These are phyloP conservation scores for Megaptera novaeangliae DNA, from an alignment of 2,113 vertebrate species.

Conservation along the genomic window DNA sequence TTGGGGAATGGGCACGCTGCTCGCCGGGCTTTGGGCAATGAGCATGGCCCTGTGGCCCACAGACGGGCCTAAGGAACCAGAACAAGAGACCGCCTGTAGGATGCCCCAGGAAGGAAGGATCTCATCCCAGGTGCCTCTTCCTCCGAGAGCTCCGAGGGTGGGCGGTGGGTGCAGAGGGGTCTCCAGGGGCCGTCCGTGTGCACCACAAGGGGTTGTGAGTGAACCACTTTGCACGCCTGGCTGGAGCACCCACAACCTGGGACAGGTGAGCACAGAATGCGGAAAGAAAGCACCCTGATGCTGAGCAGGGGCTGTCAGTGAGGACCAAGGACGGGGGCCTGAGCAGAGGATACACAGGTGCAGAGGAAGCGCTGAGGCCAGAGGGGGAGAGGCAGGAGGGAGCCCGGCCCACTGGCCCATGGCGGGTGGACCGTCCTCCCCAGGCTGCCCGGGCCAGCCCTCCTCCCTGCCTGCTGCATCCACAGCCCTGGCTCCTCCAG, in stretches of 20 bases:
- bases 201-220: rapidly evolving
- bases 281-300: no score
- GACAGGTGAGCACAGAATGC: rapidly evolving
- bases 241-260: background rate
- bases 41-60: rapidly evolving
- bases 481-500: background rate
- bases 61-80: background rate
- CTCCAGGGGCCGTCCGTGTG: rapidly evolving
- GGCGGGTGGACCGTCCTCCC: rapidly evolving
- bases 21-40: rapidly evolving
- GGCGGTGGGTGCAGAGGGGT: no score
- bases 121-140: rapidly evolving
- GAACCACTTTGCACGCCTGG: rapidly evolving
- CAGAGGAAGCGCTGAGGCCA: background rate
- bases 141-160: no score
- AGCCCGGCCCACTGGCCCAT: no score
- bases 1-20: rapidly evolving
- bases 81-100: background rate
- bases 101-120: rapidly evolving
- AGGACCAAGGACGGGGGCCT: background rate
- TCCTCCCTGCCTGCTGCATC: rapidly evolving
- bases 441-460: no score
- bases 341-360: rapidly evolving
- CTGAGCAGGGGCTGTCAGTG: no score
- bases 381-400: background rate